Evolutionary conservation across 2,797 vertebrate species (phyloP).

Genomic region (Phataginus tricuspis): DNA sequence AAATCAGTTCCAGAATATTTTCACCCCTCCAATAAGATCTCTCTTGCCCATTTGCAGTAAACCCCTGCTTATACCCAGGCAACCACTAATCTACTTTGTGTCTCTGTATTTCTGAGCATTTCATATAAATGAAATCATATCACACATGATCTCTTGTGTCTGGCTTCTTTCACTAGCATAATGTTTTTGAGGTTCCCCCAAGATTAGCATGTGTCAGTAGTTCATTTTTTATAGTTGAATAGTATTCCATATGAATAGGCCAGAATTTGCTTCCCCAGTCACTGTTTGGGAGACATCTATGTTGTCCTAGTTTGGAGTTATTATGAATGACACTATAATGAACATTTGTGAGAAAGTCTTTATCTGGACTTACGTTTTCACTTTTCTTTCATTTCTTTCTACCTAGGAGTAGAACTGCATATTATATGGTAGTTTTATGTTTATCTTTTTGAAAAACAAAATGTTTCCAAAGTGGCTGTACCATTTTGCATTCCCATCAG

Average conservation of each 20-base stretch:
- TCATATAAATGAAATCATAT: conserved; percentile 3
- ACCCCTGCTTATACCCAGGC: not conserved
- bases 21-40: not conserved
- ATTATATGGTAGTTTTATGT: not conserved
- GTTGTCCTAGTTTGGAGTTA: not conserved
- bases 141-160: not conserved
- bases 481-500: not conserved
- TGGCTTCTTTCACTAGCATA: not conserved
- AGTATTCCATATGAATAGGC: not conserved
- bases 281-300: not conserved
- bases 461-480: not conserved
- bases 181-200: not conserved
- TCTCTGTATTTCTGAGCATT: not conserved
- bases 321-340: not conserved
- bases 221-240: not conserved
- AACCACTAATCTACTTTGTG: not conserved
- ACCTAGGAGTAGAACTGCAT: not conserved
- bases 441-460: conserved; percentile 41
- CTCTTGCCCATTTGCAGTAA: not conserved
- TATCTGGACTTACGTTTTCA: not conserved
- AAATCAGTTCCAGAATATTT: not conserved
- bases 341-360: not conserved
- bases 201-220: not conserved
- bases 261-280: not conserved
- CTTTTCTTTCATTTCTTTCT: not conserved